Percentiles rank a stretch among this genome's conserved stretches.
Evolutionary conservation across 2,888 invertebrate species (phyloP).

Genomic region (Yponomeuta malinellus): DNA sequence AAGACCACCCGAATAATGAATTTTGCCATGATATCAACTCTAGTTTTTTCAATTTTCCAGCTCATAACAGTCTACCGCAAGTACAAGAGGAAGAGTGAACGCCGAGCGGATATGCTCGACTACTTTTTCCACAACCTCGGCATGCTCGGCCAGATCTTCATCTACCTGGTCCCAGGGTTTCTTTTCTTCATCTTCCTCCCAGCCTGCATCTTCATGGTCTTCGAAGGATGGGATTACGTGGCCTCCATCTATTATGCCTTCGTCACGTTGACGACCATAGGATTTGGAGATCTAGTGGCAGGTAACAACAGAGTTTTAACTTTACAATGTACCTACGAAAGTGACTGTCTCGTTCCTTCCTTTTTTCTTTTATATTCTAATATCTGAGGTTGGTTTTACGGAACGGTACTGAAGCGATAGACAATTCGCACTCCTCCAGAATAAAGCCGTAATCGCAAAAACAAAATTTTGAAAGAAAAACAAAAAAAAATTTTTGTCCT

Average conservation of each 20-base stretch:
- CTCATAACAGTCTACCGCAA: conserved; percentile 86
- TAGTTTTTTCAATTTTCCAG: conserved; percentile 50
- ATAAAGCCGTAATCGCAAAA: too few species aligned
- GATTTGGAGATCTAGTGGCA: conserved; percentile 95
- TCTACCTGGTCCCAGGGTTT: conserved; percentile 92
- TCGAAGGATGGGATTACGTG: conserved; percentile 91
- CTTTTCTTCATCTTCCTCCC: conserved; percentile 91
- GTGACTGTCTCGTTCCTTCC: neutral
- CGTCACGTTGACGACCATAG: conserved; percentile 91
- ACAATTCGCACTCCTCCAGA: neutral
- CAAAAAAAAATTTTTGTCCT: too few species aligned
- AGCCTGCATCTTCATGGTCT: conserved; percentile 87
- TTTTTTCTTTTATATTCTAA: neutral
- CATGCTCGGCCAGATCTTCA: conserved; percentile 85
- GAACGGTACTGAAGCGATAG: neutral
- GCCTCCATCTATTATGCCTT: conserved; percentile 91
- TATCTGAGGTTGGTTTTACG: neutral
- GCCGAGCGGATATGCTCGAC: conserved; percentile 74
- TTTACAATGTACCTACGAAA: neutral
- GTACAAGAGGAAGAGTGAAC: conserved; percentile 82
- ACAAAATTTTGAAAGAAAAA: too few species aligned
- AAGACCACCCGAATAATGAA: neutral
- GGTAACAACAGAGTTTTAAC: conserved; percentile 60
- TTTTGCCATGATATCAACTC: neutral
- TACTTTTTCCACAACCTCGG: conserved; percentile 82